Percentiles rank a stretch among this genome's conserved stretches.
phyloP scores from a whole-genome alignment of 2,113 vertebrate genomes.

The Anseranas semipalmata region DNA sequence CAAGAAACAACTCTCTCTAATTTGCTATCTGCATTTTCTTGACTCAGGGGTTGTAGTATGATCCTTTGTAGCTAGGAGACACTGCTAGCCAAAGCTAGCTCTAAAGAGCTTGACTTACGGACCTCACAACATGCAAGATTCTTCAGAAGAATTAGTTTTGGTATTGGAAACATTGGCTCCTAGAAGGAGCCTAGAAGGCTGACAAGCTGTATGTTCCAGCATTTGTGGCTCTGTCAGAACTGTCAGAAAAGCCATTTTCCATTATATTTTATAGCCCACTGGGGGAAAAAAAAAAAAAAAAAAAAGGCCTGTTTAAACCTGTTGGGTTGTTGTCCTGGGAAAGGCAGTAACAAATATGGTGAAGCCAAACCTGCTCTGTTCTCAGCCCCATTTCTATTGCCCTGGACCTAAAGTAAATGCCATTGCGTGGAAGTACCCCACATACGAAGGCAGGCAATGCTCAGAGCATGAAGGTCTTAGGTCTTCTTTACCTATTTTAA shows the following conservation, averaged over 20 bases:
- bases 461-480: accelerated
- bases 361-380: not conserved
- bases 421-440: not conserved
- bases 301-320: not conserved
- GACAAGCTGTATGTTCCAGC: accelerated
- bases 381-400: not conserved
- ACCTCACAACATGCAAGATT: not conserved
- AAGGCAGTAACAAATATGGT: not conserved
- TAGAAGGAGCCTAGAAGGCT: too few relatives aligned
- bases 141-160: not conserved
- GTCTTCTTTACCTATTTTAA: not conserved
- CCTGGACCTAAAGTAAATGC: not conserved
- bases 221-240: not conserved
- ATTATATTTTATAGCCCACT: not conserved
- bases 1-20: not conserved
- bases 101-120: not conserved
- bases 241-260: not conserved
- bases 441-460: accelerated
- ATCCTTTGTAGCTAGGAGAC: not conserved
- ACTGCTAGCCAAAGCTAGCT: not conserved
- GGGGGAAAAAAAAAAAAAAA: not conserved
- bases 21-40: not conserved
- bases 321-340: not conserved
- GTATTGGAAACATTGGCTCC: not conserved
- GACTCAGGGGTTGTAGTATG: not conserved